Evolutionary conservation across 2,797 vertebrate species (phyloP), one percentile per base, ranked within the genome.

Genomic region (Aeoliscus strigatus): DNA sequence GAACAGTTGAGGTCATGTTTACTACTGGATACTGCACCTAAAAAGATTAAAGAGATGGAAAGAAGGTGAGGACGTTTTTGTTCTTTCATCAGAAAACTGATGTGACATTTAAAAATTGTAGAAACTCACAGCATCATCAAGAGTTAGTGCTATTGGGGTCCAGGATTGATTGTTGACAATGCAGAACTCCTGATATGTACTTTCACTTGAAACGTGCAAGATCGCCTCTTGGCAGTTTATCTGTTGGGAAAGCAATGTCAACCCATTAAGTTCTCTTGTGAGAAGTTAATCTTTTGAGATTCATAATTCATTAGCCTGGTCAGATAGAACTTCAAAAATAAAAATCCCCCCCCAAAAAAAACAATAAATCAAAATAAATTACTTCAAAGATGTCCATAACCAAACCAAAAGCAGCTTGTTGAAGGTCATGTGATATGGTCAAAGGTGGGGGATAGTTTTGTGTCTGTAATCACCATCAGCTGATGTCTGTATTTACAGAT

Each of bases 91-190:
- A 23, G 8, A 23, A 27, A 3, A 27, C n/a, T n/a, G n/a, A 27
- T 4, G 4, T 10, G 4, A 11, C 27, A 27, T 4, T 18, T 10
- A 28, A 9, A 30, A 7, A 25, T 9, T 25, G 24, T 33, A 29
- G 21, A 21, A 44, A 89, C 93, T 93, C 84, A 97, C 95, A 52
- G 92, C 88, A 73, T 67, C 73, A 41, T 75, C 70, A 11, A 92
- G 81, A 6, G 77, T 86, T 30, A 65, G 33, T 8, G 91, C 79
- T 49, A 97, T 76, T 4, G 85, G 60, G 2, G 81, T 81, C 92
- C 91, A 96, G 0, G 51, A 76, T 0, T 85, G 76, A 64, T 92
- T 96, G 75, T 92, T 85, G 3, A 90, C 75, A 8, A 96, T 74
- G 52, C 94, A 98, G 70, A 91, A 98, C 14, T 96, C 89, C 66